Evolutionary conservation across 2,888 invertebrate species (phyloP).

Genomic region (Sericinus montela): DNA sequence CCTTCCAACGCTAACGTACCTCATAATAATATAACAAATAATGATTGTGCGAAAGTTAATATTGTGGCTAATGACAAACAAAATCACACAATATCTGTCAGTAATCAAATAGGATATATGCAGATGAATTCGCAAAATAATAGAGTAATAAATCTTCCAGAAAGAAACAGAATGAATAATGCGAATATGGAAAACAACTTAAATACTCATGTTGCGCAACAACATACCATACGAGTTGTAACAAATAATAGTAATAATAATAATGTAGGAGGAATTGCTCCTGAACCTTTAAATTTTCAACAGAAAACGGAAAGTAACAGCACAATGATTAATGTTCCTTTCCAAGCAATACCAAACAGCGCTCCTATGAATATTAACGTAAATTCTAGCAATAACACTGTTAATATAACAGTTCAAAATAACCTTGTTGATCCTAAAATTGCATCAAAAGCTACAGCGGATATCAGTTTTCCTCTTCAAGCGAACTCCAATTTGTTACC

Average conservation of each 20-base stretch:
- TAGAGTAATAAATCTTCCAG: constrained; percentile 69
- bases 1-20: constrained; percentile 36
- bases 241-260: constrained; percentile 58
- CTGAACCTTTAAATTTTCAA: constrained; percentile 62
- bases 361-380: constrained; percentile 76
- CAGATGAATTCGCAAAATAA: constrained; percentile 69
- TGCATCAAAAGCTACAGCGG: constrained; percentile 62
- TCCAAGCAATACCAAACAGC: constrained; percentile 73
- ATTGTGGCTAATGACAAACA: constrained; percentile 60
- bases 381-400: constrained; percentile 72
- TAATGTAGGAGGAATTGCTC: constrained; percentile 49
- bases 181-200: constrained; percentile 56
- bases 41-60: constrained; percentile 65
- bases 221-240: constrained; percentile 70
- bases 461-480: constrained; percentile 66
- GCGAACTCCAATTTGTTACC: constrained; percentile 51
- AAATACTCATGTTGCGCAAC: constrained; percentile 64
- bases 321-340: constrained; percentile 74
- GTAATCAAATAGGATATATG: constrained; percentile 68
- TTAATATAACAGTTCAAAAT: constrained; percentile 72
- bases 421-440: constrained; percentile 73
- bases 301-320: constrained; percentile 61
- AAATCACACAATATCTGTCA: constrained; percentile 63
- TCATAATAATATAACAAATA: constrained; percentile 40
- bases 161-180: constrained; percentile 59